Evolutionary conservation across 2,113 vertebrate genomes (phyloP), one percentile per base, ranked within the genome.

Genomic region (Pleuronectes platessa): DNA sequence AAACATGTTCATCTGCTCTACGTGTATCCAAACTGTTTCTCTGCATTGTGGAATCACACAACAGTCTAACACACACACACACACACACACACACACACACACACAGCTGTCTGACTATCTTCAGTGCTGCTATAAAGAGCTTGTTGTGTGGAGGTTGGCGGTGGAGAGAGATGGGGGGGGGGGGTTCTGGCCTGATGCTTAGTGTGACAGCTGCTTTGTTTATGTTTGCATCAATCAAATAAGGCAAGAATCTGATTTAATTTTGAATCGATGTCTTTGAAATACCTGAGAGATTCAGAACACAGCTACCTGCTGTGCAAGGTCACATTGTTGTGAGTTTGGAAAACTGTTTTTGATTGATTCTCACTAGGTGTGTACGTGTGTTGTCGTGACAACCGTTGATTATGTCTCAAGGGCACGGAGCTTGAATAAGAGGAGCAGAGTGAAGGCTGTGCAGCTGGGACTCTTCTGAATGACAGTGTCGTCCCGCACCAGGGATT

Each of bases 361-460:
- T 45, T 45, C 12, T 12, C 42, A 1, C 15, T 4, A 45, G 14
- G 42, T 15, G 11, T 45, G 12, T 45, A 45, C 13, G 11, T 45
- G 49, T 18, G 81, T 83, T 62, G 79, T 61, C 81, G 69, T 24
- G 75, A 64, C 74, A 65, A 70, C 81, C 45, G 56, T 63, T 83
- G 61, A 76, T 87, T 61, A 59, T 20, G 12, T 62, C 63, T 71
- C 23, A 47, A 20, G 49, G 64, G 77, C 74, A 55, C 23, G 24
- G 70, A 35, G 59, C 26, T 45, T 83, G 74, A 90, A 84, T 68
- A 60, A 42, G 31, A 74, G 66, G 45, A 55, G 66, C 26, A 59
- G 79, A 78, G 68, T 79, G 72, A 86, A 84, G 71, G 88, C 70
- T 45, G 59, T 83, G 88, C 92, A 93, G 91, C 90, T 93, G 92